phyloP scores from a whole-genome alignment of 2,797 vertebrate genomes.

The Paratrypauchen microcephalus region DNA sequence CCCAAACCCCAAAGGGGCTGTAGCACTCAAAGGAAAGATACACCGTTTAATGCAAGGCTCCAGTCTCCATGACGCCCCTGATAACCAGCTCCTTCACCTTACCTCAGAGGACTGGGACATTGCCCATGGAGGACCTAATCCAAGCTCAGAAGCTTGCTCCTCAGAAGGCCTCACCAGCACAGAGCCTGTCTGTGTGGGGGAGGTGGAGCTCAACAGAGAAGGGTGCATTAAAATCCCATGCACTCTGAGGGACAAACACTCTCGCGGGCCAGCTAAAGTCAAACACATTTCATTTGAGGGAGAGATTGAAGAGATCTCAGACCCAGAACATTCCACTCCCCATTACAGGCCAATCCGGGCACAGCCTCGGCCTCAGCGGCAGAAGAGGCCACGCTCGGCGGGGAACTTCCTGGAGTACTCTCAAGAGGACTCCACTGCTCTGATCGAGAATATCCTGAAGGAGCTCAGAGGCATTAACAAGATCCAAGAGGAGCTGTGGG shows the following conservation, averaged over 20 bases:
- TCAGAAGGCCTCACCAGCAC: slow-evolving; percentile 62
- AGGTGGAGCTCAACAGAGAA: slow-evolving; percentile 81
- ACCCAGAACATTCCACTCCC: slow-evolving; percentile 14
- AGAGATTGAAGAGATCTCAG: slow-evolving; percentile 42
- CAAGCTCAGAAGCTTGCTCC: slow-evolving; percentile 51
- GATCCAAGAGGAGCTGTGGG: slow-evolving; percentile 83
- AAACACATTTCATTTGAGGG: slow-evolving; percentile 66
- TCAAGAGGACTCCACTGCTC: slow-evolving; percentile 74
- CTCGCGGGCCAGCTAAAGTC: slow-evolving; percentile 44
- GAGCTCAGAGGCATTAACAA: slow-evolving; percentile 81
- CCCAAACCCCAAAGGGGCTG: slow-evolving; percentile 79
- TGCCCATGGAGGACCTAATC: slow-evolving; percentile 44
- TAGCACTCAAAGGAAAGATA: slow-evolving; percentile 84
- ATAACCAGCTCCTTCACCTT: slow-evolving; percentile 74
- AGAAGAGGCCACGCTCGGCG: slow-evolving; percentile 61
- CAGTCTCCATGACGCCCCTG: slow-evolving; percentile 75
- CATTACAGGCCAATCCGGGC: slow-evolving; percentile 30
- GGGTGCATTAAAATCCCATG: slow-evolving; percentile 79
- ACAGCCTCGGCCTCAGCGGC: slow-evolving; percentile 47
- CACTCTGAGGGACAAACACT: slow-evolving; percentile 68
- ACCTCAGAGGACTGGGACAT: slow-evolving; percentile 77
- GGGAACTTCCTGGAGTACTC: slow-evolving; percentile 9
- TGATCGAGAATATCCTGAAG: slow-evolving; percentile 82
- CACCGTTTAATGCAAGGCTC: slow-evolving; percentile 88
- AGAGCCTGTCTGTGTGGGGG: slow-evolving; percentile 72